Evolutionary conservation across 2,797 vertebrate genomes (phyloP), one percentile per base, ranked within the genome.

Genomic region (Enteromius mattozi): DNA sequence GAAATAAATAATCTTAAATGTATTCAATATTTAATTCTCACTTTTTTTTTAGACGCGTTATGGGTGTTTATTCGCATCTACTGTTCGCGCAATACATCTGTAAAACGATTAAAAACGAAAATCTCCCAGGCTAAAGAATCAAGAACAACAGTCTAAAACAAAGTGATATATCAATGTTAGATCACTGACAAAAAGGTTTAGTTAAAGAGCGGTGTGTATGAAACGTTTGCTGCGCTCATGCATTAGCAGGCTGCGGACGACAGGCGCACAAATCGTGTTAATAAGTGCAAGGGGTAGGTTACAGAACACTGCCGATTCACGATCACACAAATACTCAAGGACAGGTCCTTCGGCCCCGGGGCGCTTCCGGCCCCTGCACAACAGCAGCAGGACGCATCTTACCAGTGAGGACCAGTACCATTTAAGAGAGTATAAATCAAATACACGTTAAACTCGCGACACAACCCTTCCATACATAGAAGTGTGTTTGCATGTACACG

Each of bases 241-340:
- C 88, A 94, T 96, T 94, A 95, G 93, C 91, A 91, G 86, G 90
- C 91, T 83, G 87, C 86, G 89, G 88, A 88, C 86, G 95, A 96
- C 94, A 95, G 94, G 91, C 91, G 89, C 91, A 94, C 93, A 94
- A 97, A 97, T 96, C 93, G 95, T 90, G 94, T 95, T 97, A 96
- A 97, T 96, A 96, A 94, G 93, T 89, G 90, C 90, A 94, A 92
- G 89, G 91, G 91, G 91, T 91, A 89, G 74, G 89, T 89, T 91
- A 92, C 88, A 90, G 86, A 69, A 90, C 91, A 92, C 92, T 90
- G 89, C 90, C 92, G 88, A 84, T 87, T 89, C 86, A 86, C 93
- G 91, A 92, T 94, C 92, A 95, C 91, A 91, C 94, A 95, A 95
- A 96, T 95, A 91, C 81, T 92, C 92, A 89, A 24, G 83, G 95